Base-by-base conservation (phyloP, 2,797 vertebrate species). In the Acipenser transmontanus region DNA sequence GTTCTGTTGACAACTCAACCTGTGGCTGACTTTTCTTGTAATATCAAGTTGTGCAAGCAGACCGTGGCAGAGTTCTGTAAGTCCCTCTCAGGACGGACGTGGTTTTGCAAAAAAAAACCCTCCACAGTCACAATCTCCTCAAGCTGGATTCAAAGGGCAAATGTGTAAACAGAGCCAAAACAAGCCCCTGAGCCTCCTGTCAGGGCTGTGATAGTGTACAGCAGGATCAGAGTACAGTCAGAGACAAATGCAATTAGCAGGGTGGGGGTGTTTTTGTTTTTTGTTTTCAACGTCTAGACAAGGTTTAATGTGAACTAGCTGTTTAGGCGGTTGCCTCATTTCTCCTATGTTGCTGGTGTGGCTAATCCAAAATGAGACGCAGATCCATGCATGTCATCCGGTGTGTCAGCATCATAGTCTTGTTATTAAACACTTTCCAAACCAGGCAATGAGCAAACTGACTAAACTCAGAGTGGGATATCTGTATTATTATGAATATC, bases 101-200 rank as follows among this genome's bases (percentile, higher is more conserved):
- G 61, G 4, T 34, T 59, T 47, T 68, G 50, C 48, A 52, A 47
- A 59, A 34, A 56, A 56, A 48, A 48, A 66, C 76, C 76, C 76
- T 68, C 62, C 56, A 34, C 34, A 34, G 34, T 34, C 34, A 4
- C 63, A 72, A 59, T 51, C 70, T 68, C 52, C 34, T 34, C 34
- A 34, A 34, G 34, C 34, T 77, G 64, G 2, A 60, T 73, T 62
- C 64, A 67, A 66, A 66, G 49, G 59, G 2, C 4, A 34, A 34
- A 34, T 34, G 34, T 34, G 34, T 34, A 34, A 34, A 34, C 34
- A 3, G 34, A 4, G 77, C 79, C 84, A 85, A 81, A 80, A 75
- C 71, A 84, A 82, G 78, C 70, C 56, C 80, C 82, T 77, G 74
- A 72, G 72, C 71, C 77, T 75, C 74, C 79, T 67, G 76, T 63